phyloP scores from a whole-genome alignment of 2,113 vertebrate genomes.

The Echinops telfairi region DNA sequence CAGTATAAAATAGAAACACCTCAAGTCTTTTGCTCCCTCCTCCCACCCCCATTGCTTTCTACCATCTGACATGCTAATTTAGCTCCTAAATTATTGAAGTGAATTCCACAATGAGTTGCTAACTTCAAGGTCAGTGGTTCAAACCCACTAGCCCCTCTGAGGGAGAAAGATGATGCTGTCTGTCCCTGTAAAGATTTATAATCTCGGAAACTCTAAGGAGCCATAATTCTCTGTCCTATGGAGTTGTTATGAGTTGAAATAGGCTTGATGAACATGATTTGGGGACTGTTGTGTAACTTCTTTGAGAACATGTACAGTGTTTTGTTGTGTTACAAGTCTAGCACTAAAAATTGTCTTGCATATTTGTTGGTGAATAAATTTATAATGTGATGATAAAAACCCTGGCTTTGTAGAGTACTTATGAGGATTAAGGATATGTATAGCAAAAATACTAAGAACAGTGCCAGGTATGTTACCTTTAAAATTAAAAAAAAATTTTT shows the following conservation, averaged over 20 bases:
- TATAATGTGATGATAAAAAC: constrained; percentile 29
- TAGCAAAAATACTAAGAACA: neutral
- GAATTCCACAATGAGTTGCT: too few relatives aligned
- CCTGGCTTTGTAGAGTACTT: neutral
- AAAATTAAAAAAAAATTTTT: neutral
- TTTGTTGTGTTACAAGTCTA: neutral
- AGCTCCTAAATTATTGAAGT: neutral
- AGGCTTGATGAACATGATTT: too few relatives aligned
- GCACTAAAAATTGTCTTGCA: constrained; percentile 20
- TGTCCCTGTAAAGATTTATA: too few relatives aligned
- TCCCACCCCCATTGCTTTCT: neutral
- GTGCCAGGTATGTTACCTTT: neutral
- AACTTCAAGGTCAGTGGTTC: too few relatives aligned
- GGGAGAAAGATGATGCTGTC: too few relatives aligned
- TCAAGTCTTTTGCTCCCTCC: neutral
- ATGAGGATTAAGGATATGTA: constrained; percentile 29
- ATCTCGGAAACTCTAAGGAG: too few relatives aligned
- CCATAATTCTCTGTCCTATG: too few relatives aligned
- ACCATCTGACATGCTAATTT: neutral
- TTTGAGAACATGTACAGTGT: neutral
- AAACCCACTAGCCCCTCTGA: too few relatives aligned
- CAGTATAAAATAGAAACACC: neutral
- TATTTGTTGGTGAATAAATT: constrained; percentile 46
- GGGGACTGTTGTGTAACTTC: neutral
- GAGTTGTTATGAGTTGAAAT: too few relatives aligned